phyloP scores from a whole-genome alignment of 2,888 invertebrate genomes.

The Ceratothoa steindachneri region DNA sequence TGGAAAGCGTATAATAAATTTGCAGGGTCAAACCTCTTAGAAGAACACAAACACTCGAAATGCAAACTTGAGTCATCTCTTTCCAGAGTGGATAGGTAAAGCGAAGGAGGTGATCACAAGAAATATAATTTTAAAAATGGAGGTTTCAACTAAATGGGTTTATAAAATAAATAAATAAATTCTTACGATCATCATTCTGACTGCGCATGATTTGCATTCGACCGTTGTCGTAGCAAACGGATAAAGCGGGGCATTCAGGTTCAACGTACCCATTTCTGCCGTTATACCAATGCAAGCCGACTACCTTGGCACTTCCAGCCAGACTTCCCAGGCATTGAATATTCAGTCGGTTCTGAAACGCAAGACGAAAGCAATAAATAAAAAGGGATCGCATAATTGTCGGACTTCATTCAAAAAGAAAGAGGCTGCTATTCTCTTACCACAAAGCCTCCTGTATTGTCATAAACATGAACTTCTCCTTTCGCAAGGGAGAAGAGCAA shows the following conservation, averaged over 20 bases:
- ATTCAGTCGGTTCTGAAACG: conserved; percentile 56
- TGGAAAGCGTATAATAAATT: no score
- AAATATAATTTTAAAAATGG: no score
- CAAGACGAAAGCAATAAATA: neutral
- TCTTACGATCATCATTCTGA: conserved; percentile 73
- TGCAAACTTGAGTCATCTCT: no score
- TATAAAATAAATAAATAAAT: no score
- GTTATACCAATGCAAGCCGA: conserved; percentile 82
- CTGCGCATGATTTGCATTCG: conserved; percentile 81
- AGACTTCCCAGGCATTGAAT: conserved; percentile 60
- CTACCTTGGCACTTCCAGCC: conserved; percentile 62
- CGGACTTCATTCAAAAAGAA: no score
- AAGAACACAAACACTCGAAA: no score
- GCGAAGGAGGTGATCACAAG: no score
- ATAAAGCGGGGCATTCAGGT: conserved; percentile 67
- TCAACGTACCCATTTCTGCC: conserved; percentile 69
- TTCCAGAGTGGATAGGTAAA: no score
- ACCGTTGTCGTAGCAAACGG: conserved; percentile 83
- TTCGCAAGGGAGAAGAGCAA: conserved; percentile 82
- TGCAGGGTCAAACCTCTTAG: no score
- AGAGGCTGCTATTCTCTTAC: no score
- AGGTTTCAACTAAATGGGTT: no score
- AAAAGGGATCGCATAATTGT: no score
- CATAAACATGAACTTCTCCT: conserved; percentile 92
- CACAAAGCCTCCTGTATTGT: conserved; percentile 74